Evolutionary conservation across 2,797 vertebrate species (phyloP).

Genomic region (Anguilla marmorata): DNA sequence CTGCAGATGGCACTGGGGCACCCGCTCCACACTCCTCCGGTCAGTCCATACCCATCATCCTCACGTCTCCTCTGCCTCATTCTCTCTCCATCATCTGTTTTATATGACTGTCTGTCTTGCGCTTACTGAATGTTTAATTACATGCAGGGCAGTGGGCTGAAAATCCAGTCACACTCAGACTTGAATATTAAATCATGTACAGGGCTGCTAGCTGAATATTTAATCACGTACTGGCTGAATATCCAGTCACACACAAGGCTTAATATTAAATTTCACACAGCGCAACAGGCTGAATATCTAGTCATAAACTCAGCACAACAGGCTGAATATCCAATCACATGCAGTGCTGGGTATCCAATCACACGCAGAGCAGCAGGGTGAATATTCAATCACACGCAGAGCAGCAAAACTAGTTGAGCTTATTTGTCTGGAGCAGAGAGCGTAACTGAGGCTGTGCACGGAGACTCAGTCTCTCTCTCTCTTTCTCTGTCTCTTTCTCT

Average conservation of each 20-base stretch:
- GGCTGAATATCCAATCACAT: not conserved
- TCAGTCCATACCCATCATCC: slow-evolving; percentile 62
- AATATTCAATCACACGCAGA: slow-evolving; percentile 5
- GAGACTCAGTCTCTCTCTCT: not conserved
- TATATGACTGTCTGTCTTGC: slow-evolving; percentile 1
- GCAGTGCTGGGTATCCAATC: not conserved
- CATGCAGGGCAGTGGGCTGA: not conserved
- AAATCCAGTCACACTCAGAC: not conserved
- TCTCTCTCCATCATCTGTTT: not conserved
- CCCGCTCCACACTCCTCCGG: slow-evolving; percentile 66
- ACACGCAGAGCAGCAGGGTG: not conserved
- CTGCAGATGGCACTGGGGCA: slow-evolving; percentile 73
- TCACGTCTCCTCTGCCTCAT: not conserved
- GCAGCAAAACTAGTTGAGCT: not conserved
- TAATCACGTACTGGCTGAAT: not conserved
- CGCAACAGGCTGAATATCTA: not conserved
- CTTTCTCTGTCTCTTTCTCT: not conserved
- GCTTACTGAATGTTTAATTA: not conserved
- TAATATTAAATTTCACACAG: not conserved
- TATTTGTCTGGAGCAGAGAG: not conserved
- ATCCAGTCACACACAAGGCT: not conserved
- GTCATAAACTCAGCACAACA: not conserved
- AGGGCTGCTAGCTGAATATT: not conserved
- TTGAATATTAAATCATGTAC: not conserved
- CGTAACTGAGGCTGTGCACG: not conserved